Conservation (phyloP, 35 echinoderm and acorn worm genomes). For the Apostichopus californicus region DNA sequence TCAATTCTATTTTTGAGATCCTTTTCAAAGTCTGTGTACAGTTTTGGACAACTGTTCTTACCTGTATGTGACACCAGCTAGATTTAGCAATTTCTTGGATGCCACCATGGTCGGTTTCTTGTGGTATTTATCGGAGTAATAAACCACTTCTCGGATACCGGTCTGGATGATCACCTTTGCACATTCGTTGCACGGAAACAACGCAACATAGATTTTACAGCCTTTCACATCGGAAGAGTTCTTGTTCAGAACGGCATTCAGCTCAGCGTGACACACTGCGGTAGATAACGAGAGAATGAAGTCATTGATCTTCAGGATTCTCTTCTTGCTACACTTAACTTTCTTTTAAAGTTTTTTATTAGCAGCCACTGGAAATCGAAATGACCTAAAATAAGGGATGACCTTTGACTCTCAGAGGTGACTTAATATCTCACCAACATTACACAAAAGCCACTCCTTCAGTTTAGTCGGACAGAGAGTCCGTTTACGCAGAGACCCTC, state of each 20-base stretch:
- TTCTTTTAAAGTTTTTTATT: too few species aligned
- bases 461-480: too few species aligned
- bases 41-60: neutral
- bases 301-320: too few species aligned
- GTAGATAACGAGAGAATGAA: too few species aligned
- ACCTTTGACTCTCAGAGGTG: too few species aligned
- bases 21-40: neutral
- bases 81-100: conserved; percentile 73
- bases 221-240: conserved; percentile 86
- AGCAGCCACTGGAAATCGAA: too few species aligned
- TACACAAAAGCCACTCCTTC: too few species aligned
- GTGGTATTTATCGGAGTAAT: conserved; percentile 84
- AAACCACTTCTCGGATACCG: conserved; percentile 78
- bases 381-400: too few species aligned
- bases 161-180: conserved; percentile 97
- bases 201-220: conserved; percentile 89
- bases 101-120: conserved; percentile 77
- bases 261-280: conserved; percentile 92
- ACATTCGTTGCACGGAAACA: conserved; percentile 98
- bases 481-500: too few species aligned
- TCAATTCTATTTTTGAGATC: too few species aligned
- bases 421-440: too few species aligned
- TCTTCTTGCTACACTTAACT: too few species aligned
- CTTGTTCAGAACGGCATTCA: conserved; percentile 96
- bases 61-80: conserved; percentile 75